Conservation (phyloP, 2,888 invertebrate species). For the Nematopogon swammerdamellus region DNA sequence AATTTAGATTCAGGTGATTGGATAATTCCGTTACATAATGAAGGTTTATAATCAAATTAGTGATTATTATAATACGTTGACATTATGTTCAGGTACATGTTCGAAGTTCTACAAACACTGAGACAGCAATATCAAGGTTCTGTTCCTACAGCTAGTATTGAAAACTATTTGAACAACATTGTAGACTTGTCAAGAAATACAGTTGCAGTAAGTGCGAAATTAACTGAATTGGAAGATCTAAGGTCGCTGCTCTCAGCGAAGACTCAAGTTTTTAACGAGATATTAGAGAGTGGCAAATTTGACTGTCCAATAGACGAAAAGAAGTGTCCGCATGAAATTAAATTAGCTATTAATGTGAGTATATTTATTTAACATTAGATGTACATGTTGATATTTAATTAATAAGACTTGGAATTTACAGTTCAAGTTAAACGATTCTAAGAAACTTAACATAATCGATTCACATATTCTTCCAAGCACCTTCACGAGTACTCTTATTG, state of each 20-base stretch:
- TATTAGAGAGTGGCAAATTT: slow-evolving; percentile 27
- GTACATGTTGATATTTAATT: slow-evolving; percentile 2
- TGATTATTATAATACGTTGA: too few species aligned
- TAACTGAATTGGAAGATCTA: slow-evolving; percentile 37
- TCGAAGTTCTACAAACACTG: slow-evolving; percentile 32
- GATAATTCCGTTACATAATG: background rate
- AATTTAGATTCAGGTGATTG: slow-evolving; percentile 40
- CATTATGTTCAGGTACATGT: slow-evolving; percentile 40
- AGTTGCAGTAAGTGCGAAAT: slow-evolving; percentile 25
- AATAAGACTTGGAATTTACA: slow-evolving; percentile 2
- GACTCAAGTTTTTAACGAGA: slow-evolving; percentile 35
- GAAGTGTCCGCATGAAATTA: slow-evolving; percentile 32
- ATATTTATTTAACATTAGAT: slow-evolving; percentile 5
- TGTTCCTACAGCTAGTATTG: slow-evolving; percentile 31
- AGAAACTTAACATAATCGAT: too few species aligned
- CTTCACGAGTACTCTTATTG: too few species aligned
- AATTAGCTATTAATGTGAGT: slow-evolving; percentile 28
- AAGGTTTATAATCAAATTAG: background rate
- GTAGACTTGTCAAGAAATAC: slow-evolving; percentile 30
- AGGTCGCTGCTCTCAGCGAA: slow-evolving; percentile 30
- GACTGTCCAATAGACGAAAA: slow-evolving; percentile 31
- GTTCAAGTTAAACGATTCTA: too few species aligned
- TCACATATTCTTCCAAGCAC: too few species aligned
- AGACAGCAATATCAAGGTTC: slow-evolving; percentile 43
- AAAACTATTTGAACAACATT: slow-evolving; percentile 30